Evolutionary conservation across 2,888 invertebrate species (phyloP).

Genomic region (Entomobrya multifasciata): DNA sequence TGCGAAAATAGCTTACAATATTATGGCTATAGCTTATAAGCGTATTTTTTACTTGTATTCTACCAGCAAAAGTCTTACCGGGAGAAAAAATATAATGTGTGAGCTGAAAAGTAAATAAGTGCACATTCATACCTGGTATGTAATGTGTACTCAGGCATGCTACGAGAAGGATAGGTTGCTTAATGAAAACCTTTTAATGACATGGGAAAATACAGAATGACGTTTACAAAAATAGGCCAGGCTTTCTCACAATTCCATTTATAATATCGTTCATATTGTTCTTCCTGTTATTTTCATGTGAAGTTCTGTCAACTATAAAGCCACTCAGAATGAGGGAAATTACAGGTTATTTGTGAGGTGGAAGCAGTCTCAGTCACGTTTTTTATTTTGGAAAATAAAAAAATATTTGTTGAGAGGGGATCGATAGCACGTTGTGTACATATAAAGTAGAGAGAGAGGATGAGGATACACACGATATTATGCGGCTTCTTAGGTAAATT

Average conservation of each 20-base stretch:
- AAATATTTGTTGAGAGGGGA: neutral
- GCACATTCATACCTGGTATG: no score
- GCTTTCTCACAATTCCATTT: neutral
- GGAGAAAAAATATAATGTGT: neutral
- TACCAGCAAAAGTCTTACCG: neutral
- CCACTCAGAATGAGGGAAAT: neutral
- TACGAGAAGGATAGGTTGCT: neutral
- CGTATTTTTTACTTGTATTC: no score
- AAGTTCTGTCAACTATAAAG: neutral
- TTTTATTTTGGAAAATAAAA: neutral
- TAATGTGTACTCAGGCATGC: no score
- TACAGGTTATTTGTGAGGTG: neutral
- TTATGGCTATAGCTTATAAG: no score
- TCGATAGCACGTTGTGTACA: constrained; percentile 26
- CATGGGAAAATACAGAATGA: neutral
- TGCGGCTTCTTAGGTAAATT: no score
- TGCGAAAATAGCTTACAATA: no score
- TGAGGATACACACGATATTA: neutral
- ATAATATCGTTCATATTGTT: neutral
- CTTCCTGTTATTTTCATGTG: neutral
- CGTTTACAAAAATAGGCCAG: neutral
- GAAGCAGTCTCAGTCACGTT: neutral
- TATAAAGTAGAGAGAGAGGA: neutral
- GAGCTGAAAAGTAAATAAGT: no score
- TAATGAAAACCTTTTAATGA: neutral